Evolutionary conservation across 1,140 invertebrate genomes (phyloP).

Genomic region (Drosophila obscura): DNA sequence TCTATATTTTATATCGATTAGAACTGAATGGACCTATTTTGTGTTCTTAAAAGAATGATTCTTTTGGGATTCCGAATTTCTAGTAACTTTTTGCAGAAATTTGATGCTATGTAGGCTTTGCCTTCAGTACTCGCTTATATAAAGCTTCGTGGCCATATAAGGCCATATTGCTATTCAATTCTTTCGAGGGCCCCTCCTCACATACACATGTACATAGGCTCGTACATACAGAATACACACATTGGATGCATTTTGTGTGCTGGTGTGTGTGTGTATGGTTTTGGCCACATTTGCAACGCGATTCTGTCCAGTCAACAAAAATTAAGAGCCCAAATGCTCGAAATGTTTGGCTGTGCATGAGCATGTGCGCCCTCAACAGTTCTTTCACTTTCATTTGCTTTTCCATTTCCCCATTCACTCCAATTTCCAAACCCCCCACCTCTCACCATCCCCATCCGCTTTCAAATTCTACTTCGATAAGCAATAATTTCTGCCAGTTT

Average conservation of each 20-base stretch:
- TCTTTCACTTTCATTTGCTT: constrained; percentile 45
- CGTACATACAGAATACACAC: constrained; percentile 4
- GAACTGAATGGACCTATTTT: too few species aligned
- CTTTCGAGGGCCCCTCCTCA: neutral
- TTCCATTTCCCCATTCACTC: constrained; percentile 8
- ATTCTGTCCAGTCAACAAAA: constrained; percentile 52
- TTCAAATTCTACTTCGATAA: constrained; percentile 21
- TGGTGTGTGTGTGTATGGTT: constrained; percentile 15
- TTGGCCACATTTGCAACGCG: constrained; percentile 41
- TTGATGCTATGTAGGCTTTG: too few species aligned
- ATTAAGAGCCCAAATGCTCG: constrained; percentile 26
- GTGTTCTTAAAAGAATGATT: too few species aligned
- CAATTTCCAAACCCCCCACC: neutral
- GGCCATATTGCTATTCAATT: too few species aligned
- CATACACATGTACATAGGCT: neutral
- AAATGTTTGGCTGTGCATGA: constrained; percentile 3
- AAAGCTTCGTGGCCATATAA: too few species aligned
- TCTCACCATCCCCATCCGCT: too few species aligned
- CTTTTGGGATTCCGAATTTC: too few species aligned
- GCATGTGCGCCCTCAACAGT: constrained; percentile 17
- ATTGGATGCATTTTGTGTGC: constrained; percentile 22
- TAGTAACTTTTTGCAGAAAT: too few species aligned
- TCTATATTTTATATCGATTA: too few species aligned
- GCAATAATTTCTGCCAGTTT: constrained; percentile 29
- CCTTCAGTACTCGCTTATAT: too few species aligned